These are phyloP conservation scores for Rhynchopsitta pachyrhyncha DNA, from an alignment of 2,113 vertebrate species.

Conservation along the genomic window DNA sequence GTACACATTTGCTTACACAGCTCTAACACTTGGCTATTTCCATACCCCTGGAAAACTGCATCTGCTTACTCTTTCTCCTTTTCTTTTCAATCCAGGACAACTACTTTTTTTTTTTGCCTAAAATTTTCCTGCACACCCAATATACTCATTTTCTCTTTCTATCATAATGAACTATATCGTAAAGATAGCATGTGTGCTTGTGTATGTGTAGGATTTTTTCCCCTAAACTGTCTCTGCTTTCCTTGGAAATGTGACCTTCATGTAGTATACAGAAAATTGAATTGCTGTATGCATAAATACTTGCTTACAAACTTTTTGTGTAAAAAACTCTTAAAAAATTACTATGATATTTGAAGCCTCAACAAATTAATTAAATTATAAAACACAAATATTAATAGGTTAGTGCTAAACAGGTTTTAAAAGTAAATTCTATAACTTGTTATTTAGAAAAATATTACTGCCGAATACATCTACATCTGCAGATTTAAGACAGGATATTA, in stretches of 20 bases:
- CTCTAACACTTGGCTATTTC: not conserved
- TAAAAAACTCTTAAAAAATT: not conserved
- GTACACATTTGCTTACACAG: not conserved
- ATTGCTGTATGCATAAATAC: not conserved
- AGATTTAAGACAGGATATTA: slow-evolving; percentile 22
- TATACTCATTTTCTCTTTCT: not conserved
- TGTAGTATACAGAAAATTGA: not conserved
- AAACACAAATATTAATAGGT: not conserved
- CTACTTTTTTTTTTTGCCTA: not conserved
- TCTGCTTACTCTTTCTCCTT: not conserved
- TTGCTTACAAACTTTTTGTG: not conserved
- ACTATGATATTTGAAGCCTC: not conserved
- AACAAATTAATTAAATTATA: not conserved
- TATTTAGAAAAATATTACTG: slow-evolving; percentile 4
- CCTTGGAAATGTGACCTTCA: not conserved
- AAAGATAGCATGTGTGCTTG: not conserved
- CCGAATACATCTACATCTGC: not conserved
- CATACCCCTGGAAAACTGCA: not conserved
- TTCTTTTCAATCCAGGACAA: not conserved
- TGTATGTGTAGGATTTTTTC: not conserved
- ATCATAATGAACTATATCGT: not conserved
- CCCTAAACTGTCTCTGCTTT: not conserved
- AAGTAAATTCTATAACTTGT: not conserved
- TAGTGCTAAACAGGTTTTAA: not conserved
- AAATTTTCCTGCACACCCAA: not conserved